Evolutionary conservation across 1,140 invertebrate species (phyloP), one percentile per base, ranked within the genome.

Genomic region (Aradophagus sp.): DNA sequence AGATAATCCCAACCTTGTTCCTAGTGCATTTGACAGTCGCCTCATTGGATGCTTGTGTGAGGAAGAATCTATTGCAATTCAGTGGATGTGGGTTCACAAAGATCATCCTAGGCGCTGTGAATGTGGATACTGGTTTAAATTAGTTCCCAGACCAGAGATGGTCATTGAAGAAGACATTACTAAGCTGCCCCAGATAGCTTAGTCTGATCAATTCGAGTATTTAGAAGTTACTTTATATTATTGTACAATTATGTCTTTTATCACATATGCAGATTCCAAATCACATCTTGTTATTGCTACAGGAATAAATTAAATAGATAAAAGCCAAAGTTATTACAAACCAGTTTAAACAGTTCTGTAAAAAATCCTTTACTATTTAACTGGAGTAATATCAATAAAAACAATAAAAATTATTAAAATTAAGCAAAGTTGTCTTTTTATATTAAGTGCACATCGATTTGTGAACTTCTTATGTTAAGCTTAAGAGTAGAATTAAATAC

Each of bases 41-140:
- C 89, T 99, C 70, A 90, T 99, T 77, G 97, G 97, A 45, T 99
- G 97, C 86, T 89, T 99, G 80, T 99, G 97, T 86, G 95, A 98
- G 85, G 95, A 97, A 84, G 97, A 99, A 80, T 89, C 94, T 12
- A 91, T 91, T 50, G 87, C 89, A 62, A 90, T 99, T 67, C 93
- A 91, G 77, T 99, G 95, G 93, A 97, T 98, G 92, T 96, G 95
- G 93, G 83, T 99, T 70, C 91, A 97, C 81, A 89, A 93, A 82
- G 96, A 94, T 11, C 89, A 92, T 70, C 91, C 95, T 26, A 93
- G 94, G 76, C 91, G 97, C 63, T 99, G 97, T 79, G 93, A 93
- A 79, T 99, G 97, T 85, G 97, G 97, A 27, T 90, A 97, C 82
- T 99, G 96, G 96, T 99, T 97, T 87, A 96, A 97, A 87, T 87